Percentiles rank a stretch among this genome's conserved stretches.
Evolutionary conservation across 2,113 vertebrate genomes (phyloP).

Genomic region (Acrocephalus arundinaceus): DNA sequence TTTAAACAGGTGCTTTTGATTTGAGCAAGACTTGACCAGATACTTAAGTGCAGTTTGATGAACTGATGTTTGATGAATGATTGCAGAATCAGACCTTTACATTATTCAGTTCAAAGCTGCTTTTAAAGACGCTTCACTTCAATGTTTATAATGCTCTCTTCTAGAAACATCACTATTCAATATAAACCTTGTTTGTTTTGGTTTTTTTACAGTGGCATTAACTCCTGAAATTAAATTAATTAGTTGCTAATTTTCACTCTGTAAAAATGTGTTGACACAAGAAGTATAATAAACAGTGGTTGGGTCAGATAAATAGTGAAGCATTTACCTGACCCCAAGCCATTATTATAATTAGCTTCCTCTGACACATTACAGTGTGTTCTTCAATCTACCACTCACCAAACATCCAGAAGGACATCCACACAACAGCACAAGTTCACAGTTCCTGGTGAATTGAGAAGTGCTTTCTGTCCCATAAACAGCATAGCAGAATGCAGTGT

Average conservation of each 20-base stretch:
- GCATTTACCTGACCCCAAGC: slow-evolving; percentile 23
- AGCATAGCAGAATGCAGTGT: background rate
- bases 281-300: slow-evolving; percentile 7
- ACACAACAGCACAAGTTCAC: background rate
- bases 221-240: slow-evolving; percentile 62
- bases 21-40: slow-evolving; percentile 11
- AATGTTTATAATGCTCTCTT: background rate
- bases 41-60: slow-evolving; percentile 12
- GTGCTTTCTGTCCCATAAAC: background rate
- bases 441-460: background rate
- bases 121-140: background rate
- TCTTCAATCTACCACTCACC: background rate
- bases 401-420: background rate
- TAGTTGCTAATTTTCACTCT: slow-evolving; percentile 52
- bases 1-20: slow-evolving; percentile 43
- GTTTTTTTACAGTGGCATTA: background rate
- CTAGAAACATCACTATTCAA: background rate
- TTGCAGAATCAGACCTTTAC: slow-evolving; percentile 10
- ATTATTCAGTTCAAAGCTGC: background rate
- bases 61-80: slow-evolving; percentile 14
- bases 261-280: slow-evolving; percentile 46
- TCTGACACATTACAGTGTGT: background rate
- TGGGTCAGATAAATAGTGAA: slow-evolving; percentile 48
- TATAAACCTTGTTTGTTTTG: background rate
- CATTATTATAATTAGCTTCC: slow-evolving; percentile 44